Evolutionary conservation across 1,140 invertebrate species (phyloP).

Genomic region (Megalonaias nervosa): DNA sequence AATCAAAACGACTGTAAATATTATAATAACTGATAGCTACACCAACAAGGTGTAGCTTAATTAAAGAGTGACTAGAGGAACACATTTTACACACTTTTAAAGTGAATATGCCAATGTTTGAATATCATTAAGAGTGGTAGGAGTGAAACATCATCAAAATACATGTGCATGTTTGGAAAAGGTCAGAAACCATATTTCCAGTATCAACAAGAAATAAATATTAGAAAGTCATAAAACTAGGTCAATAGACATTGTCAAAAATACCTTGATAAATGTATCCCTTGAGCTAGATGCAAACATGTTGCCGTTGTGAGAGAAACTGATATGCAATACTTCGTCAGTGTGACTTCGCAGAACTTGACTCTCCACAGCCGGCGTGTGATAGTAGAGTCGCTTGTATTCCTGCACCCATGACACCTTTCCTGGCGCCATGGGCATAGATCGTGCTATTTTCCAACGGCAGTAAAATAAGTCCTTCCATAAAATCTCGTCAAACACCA

Average conservation of each 20-base stretch:
- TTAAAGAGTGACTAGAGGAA: too few relatives aligned
- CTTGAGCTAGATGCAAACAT: constrained; percentile 94
- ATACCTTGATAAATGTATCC: constrained; percentile 79
- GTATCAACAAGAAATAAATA: too few relatives aligned
- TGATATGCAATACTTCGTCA: constrained; percentile 84
- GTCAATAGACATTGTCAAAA: neutral
- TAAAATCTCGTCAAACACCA: constrained; percentile 69
- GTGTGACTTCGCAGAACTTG: constrained; percentile 80
- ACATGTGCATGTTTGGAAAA: too few relatives aligned
- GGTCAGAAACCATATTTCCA: too few relatives aligned
- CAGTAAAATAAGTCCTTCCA: constrained; percentile 68
- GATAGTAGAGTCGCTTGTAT: constrained; percentile 82
- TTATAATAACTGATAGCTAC: too few relatives aligned
- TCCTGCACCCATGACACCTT: constrained; percentile 83
- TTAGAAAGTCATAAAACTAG: too few relatives aligned
- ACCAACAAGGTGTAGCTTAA: too few relatives aligned
- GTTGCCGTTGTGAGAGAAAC: constrained; percentile 89
- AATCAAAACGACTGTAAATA: too few relatives aligned
- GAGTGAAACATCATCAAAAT: too few relatives aligned
- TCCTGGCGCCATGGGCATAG: constrained; percentile 78
- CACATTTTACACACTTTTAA: too few relatives aligned
- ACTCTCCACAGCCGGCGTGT: constrained; percentile 83
- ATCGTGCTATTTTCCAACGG: constrained; percentile 77
- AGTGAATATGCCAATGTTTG: too few relatives aligned
- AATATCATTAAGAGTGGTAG: too few relatives aligned